A percentile compares a stretch with the other conserved stretches of the same genome.
Evolutionary conservation across 2,888 invertebrate genomes (phyloP).

Genomic region (Amphipoea lucens): DNA sequence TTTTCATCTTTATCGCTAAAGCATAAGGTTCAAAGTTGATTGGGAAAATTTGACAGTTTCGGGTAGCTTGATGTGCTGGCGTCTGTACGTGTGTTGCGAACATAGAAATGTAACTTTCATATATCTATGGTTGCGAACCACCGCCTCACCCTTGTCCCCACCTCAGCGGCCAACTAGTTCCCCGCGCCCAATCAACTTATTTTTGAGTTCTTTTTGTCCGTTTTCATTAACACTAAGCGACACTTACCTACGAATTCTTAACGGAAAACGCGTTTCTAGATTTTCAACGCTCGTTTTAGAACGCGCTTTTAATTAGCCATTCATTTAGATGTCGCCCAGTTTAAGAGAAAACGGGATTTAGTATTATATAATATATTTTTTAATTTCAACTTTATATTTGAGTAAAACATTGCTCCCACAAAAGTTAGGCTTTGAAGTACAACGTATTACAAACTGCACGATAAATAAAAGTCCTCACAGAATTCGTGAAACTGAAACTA

Average conservation of each 20-base stretch:
- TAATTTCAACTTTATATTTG: not conserved
- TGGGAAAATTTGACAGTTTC: no score
- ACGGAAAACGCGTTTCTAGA: no score
- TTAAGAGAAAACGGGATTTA: not conserved
- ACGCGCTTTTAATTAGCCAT: no score
- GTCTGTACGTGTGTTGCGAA: no score
- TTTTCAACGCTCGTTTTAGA: not conserved
- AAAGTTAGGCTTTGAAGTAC: not conserved
- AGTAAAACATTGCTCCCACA: not conserved
- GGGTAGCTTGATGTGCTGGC: no score
- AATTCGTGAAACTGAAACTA: slow-evolving; percentile 2
- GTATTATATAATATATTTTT: not conserved
- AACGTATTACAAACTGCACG: not conserved
- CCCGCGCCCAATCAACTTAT: no score
- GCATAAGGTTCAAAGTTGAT: no score
- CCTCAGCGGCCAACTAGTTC: no score
- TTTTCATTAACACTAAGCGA: not conserved
- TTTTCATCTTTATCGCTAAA: no score
- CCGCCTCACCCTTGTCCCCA: no score
- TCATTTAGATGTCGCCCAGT: not conserved
- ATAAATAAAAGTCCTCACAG: not conserved
- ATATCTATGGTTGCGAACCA: no score
- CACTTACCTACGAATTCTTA: not conserved
- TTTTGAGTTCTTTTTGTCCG: not conserved
- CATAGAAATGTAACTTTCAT: no score